These are phyloP conservation scores for Bufotes viridis DNA, from an alignment of 2,797 vertebrate genomes.

Conservation along the genomic window DNA sequence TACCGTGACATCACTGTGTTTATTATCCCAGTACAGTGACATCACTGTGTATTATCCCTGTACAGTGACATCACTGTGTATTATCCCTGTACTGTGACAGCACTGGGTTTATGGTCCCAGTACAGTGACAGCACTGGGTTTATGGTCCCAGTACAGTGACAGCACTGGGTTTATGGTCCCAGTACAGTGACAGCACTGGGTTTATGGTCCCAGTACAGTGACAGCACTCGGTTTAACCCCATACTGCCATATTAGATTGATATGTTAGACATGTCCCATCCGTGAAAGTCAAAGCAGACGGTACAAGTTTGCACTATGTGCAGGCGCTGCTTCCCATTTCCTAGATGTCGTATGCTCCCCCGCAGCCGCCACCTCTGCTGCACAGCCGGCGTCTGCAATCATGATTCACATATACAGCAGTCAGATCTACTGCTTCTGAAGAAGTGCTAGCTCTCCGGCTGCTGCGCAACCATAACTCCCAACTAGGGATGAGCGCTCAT, in stretches of 20 bases:
- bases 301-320: neutral
- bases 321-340: neutral
- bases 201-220: neutral
- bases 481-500: too few species aligned
- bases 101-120: too few species aligned
- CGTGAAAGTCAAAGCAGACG: too few species aligned
- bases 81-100: too few species aligned
- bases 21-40: too few species aligned
- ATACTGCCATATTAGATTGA: neutral
- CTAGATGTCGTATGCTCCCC: neutral
- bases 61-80: too few species aligned
- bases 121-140: neutral
- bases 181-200: neutral
- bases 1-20: too few species aligned
- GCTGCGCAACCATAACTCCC: too few species aligned
- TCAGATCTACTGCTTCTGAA: neutral
- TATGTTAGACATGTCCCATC: neutral
- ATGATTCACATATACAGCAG: neutral
- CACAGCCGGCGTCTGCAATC: neutral
- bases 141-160: neutral
- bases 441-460: too few species aligned
- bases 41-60: too few species aligned
- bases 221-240: neutral
- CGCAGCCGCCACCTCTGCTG: neutral
- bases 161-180: neutral